These are phyloP conservation scores for Urocynchramus pylzowi DNA, from an alignment of 2,113 vertebrate species.

Conservation along the genomic window DNA sequence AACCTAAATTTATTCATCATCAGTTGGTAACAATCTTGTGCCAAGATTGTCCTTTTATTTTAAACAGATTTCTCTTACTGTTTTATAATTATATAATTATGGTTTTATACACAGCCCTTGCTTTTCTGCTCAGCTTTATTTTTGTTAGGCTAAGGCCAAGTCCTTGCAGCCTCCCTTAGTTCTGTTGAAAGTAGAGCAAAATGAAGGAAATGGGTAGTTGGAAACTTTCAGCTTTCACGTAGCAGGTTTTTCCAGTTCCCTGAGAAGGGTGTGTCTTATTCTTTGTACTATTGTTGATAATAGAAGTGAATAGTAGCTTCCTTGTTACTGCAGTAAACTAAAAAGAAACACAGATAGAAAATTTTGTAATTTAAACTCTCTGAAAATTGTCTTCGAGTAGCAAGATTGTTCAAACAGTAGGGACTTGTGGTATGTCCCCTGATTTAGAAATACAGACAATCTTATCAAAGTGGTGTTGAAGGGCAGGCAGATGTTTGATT, in stretches of 20 bases:
- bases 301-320: slow-evolving; percentile 11
- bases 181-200: not conserved
- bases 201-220: not conserved
- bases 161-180: not conserved
- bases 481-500: slow-evolving; percentile 2
- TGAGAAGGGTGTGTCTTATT: slow-evolving; percentile 22
- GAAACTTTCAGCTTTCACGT: not conserved
- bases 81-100: not conserved
- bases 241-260: slow-evolving; percentile 63
- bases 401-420: not conserved
- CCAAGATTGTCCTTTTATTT: slow-evolving; percentile 4
- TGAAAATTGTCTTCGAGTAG: not conserved
- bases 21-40: not conserved
- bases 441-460: not conserved
- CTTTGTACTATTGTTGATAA: slow-evolving; percentile 23
- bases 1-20: not conserved
- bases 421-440: not conserved
- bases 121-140: not conserved
- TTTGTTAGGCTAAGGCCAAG: not conserved
- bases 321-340: not conserved
- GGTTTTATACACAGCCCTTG: not conserved
- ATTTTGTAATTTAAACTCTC: not conserved
- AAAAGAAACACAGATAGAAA: not conserved
- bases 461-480: not conserved
- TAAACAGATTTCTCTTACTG: not conserved